A percentile compares a stretch with the other conserved stretches of the same genome.
These are phyloP conservation scores for Julus scandinavius DNA, from an alignment of 2,888 invertebrate genomes.

Conservation along the genomic window DNA sequence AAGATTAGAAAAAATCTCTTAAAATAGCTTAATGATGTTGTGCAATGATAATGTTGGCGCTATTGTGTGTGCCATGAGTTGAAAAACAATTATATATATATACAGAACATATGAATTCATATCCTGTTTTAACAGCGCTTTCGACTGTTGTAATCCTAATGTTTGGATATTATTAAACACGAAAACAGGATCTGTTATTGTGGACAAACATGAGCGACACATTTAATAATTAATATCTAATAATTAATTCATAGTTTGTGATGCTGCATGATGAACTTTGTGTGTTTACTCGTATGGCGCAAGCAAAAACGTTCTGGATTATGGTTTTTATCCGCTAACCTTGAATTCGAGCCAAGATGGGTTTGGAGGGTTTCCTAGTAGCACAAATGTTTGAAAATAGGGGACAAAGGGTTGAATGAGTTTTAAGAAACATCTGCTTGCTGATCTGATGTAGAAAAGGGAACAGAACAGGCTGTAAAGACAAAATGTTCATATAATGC, in stretches of 20 bases:
- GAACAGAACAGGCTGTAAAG: not conserved
- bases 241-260: not conserved
- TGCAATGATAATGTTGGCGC: too few relatives aligned
- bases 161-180: not conserved
- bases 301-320: not conserved
- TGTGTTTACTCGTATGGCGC: not conserved
- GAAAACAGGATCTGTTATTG: not conserved
- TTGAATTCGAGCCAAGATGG: constrained; percentile 44
- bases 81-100: too few relatives aligned
- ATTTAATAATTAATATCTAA: not conserved
- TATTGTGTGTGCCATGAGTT: too few relatives aligned
- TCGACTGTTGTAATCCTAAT: not conserved
- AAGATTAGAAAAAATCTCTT: too few relatives aligned
- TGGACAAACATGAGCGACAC: not conserved
- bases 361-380: constrained; percentile 35
- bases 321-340: constrained; percentile 25
- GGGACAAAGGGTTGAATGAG: constrained; percentile 1
- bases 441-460: not conserved
- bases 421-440: not conserved
- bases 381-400: not conserved
- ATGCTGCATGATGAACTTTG: not conserved
- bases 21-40: too few relatives aligned
- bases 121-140: too few relatives aligned
- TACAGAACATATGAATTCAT: too few relatives aligned
- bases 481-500: not conserved